Evolutionary conservation across 1,140 invertebrate species (phyloP), one percentile per base, ranked within the genome.

Genomic region (Danaus melanippus): DNA sequence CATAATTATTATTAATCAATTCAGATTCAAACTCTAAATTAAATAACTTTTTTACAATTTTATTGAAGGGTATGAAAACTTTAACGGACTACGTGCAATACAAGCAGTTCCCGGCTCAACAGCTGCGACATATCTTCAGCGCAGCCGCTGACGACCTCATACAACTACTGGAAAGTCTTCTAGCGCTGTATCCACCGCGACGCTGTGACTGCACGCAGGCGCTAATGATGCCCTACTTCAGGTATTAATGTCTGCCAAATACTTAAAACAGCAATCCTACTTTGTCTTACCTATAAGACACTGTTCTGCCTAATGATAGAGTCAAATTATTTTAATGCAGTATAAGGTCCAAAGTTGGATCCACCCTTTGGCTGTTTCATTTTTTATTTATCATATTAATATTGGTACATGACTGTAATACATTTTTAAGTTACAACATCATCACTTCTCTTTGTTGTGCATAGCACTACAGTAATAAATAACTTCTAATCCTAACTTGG

Each of bases 91-190:
- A 93, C 80, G 93, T 99, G 42, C 91, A 95, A 69, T 99, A 99
- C 78, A 98, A 98, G 76, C 88, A 90, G 3, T 95, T 95, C 68
- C 92, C 93, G 8, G 90, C 93, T 0, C 96, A 93, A 9, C 93
- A 95, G 12, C 79, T 98, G 12, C 92, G 94, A 54, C 92, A 97
- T 66, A 98, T 99, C 67, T 99, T 99, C 74, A 97, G 95, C 42
- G 98, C 98, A 8, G 97, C 97, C 10, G 90, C 92, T 9, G 94
- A 98, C 86, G 98, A 99, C 88, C 87, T 99, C n/a, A 77, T 99
- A 7, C 91, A 94, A 62, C 82, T 99, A 41, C 87, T 99, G 50
- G 90, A 92, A 46, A 91, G 89, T 44, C 87, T 98, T 50, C 89
- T 99, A 0, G 88, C 91, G 10, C 89, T 99, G 60, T 95, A 97